These are phyloP conservation scores for Toxostoma redivivum DNA, from an alignment of 2,113 vertebrate species.

Conservation along the genomic window DNA sequence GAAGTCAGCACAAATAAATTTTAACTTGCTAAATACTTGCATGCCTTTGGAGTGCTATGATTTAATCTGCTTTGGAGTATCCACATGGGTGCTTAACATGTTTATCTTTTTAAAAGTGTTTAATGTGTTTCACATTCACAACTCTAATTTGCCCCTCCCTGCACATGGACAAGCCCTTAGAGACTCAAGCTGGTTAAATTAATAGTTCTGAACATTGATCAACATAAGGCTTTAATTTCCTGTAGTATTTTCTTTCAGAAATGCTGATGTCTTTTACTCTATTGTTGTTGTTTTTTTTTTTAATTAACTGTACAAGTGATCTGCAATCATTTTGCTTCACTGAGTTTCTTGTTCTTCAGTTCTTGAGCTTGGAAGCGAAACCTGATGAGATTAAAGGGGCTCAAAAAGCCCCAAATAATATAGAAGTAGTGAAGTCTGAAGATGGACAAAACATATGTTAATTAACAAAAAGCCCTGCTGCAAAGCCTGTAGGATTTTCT, in stretches of 20 bases:
- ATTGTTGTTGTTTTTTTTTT: background rate
- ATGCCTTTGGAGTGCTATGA: background rate
- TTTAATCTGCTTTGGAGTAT: constrained; percentile 26
- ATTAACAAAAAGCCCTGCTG: constrained; percentile 2
- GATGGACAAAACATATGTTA: constrained; percentile 2
- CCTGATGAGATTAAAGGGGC: constrained; percentile 2
- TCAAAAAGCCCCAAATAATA: background rate
- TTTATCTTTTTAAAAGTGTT: background rate
- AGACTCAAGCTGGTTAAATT: constrained; percentile 30
- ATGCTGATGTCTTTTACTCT: constrained; percentile 2
- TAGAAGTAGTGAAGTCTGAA: background rate
- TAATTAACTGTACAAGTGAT: constrained; percentile 1
- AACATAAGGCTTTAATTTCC: constrained; percentile 55
- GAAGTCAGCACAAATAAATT: background rate
- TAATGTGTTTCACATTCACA: constrained; percentile 10
- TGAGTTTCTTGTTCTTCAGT: background rate
- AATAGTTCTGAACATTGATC: constrained; percentile 29
- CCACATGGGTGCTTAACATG: background rate
- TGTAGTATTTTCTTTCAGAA: constrained; percentile 31
- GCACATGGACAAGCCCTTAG: constrained; percentile 15
- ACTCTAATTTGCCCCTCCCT: constrained; percentile 5
- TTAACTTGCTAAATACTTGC: background rate
- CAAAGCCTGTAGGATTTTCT: constrained; percentile 32
- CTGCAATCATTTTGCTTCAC: constrained; percentile 4
- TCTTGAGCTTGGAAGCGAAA: constrained; percentile 1